Evolutionary conservation across 1,140 invertebrate species (phyloP).

Genomic region (Tribolium madens): DNA sequence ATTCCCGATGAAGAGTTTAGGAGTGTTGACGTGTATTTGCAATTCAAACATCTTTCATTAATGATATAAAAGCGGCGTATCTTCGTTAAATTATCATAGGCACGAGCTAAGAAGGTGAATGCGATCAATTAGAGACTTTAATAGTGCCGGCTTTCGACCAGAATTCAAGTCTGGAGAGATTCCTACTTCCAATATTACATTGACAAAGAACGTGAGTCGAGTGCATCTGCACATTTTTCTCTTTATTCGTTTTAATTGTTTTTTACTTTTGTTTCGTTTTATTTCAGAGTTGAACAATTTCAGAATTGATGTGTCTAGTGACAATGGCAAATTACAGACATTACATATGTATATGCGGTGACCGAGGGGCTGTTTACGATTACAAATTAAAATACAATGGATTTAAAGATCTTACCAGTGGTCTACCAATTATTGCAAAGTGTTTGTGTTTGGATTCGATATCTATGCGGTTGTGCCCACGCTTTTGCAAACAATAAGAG

Average conservation of each 20-base stretch:
- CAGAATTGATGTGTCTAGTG: conserved; percentile 14
- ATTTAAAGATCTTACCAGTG: conserved; percentile 37
- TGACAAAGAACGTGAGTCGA: conserved; percentile 5
- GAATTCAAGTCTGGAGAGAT: conserved; percentile 1
- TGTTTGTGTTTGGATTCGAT: conserved; percentile 40
- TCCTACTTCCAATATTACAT: conserved; percentile 27
- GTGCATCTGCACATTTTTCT: conserved; percentile 20
- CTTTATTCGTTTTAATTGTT: background rate
- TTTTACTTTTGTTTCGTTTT: background rate
- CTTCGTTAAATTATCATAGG: conserved; percentile 36
- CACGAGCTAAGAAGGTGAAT: conserved; percentile 33
- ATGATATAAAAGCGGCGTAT: conserved; percentile 17
- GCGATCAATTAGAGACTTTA: conserved; percentile 30
- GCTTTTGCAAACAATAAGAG: conserved; percentile 46
- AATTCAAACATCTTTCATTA: conserved; percentile 30
- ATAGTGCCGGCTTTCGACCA: conserved; percentile 6
- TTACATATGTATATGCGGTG: conserved; percentile 42
- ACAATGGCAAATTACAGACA: conserved; percentile 34
- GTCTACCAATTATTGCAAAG: conserved; percentile 43
- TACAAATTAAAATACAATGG: conserved; percentile 44
- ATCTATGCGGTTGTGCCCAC: conserved; percentile 40
- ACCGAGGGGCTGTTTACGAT: conserved; percentile 39
- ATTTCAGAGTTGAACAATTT: background rate
- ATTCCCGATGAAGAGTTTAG: conserved; percentile 15
- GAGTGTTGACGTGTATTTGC: conserved; percentile 37